A percentile compares a stretch with the other conserved stretches of the same genome.
These are phyloP conservation scores for Myotis planiceps DNA, from an alignment of 2,797 vertebrate species.

Conservation along the genomic window DNA sequence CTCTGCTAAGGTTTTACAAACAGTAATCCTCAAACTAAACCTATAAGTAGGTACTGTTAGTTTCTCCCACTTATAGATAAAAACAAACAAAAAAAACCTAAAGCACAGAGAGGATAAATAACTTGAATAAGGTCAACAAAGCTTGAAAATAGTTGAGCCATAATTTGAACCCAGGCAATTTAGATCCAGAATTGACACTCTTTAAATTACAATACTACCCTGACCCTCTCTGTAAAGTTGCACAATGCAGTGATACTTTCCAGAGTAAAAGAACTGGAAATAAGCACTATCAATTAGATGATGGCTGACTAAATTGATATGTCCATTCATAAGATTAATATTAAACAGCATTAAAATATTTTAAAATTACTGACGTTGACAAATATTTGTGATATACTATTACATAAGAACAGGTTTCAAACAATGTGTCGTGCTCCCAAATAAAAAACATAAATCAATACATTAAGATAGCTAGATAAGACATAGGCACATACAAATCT, in stretches of 20 bases:
- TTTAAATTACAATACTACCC: not conserved
- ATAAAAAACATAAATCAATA: not conserved
- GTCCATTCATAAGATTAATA: not conserved
- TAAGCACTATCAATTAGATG: not conserved
- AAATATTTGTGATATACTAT: not conserved
- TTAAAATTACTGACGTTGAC: not conserved
- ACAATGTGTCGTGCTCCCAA: not conserved
- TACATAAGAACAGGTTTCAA: constrained; percentile 9
- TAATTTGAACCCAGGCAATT: not conserved
- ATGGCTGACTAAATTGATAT: not conserved
- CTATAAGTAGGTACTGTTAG: not conserved
- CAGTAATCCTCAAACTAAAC: not conserved
- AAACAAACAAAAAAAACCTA: not conserved
- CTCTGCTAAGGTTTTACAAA: not conserved
- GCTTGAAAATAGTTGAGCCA: not conserved
- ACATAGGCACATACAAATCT: not conserved
- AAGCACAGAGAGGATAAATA: not conserved
- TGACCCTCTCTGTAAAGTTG: not conserved
- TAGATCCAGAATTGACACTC: not conserved
- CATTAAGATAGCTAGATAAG: not conserved
- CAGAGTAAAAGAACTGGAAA: not conserved
- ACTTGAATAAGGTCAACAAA: not conserved
- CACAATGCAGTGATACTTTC: not conserved
- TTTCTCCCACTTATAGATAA: not conserved
- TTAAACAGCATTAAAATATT: not conserved